Percentiles rank a stretch among this genome's conserved stretches.
These are phyloP conservation scores for Pheosia gnoma DNA, from an alignment of 2,888 invertebrate genomes.

Conservation along the genomic window DNA sequence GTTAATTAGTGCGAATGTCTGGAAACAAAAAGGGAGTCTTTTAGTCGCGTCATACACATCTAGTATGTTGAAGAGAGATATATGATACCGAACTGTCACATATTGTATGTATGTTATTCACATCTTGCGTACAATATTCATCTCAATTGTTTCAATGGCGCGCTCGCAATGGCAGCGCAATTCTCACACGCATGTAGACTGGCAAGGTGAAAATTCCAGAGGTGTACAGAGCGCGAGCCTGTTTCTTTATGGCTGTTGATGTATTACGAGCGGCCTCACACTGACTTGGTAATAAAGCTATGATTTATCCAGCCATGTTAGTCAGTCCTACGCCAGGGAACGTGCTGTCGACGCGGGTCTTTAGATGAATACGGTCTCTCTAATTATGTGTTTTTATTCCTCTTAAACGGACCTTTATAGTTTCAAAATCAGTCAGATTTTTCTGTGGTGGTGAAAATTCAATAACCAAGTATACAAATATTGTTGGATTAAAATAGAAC, in stretches of 20 bases:
- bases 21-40: too few species aligned
- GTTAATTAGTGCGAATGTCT: too few species aligned
- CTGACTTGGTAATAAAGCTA: conserved; percentile 65
- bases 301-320: conserved; percentile 60
- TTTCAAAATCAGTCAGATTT: not conserved
- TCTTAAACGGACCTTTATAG: not conserved
- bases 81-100: too few species aligned
- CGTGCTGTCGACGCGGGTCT: conserved; percentile 47
- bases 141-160: conserved; percentile 36
- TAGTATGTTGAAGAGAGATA: too few species aligned
- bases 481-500: conserved; percentile 68
- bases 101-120: not conserved
- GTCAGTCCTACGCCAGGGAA: conserved; percentile 39
- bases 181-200: conserved; percentile 30
- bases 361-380: not conserved
- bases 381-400: not conserved
- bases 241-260: conserved; percentile 61
- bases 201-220: conserved; percentile 36
- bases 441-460: not conserved
- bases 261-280: conserved; percentile 59
- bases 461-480: not conserved
- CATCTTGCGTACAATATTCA: conserved; percentile 33
- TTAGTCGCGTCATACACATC: too few species aligned
- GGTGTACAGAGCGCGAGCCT: conserved; percentile 39
- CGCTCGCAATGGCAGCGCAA: conserved; percentile 21